Conservation (phyloP, 2,113 vertebrate genomes). For the Pterocles gutturalis region DNA sequence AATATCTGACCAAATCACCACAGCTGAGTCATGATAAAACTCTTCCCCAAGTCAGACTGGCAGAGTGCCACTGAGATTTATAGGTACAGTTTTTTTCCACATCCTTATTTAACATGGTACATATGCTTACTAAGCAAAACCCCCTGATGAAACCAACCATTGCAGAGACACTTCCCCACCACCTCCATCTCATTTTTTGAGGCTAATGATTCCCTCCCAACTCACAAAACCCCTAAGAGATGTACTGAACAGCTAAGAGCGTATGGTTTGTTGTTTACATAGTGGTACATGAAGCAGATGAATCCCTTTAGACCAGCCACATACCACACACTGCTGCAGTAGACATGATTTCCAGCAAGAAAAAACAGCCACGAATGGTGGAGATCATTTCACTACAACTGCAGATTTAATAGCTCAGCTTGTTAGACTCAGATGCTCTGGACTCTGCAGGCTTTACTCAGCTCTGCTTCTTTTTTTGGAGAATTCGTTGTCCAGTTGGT, state of each 20-base stretch:
- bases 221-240: not conserved
- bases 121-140: constrained; percentile 7
- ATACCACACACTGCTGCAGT: not conserved
- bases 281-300: not conserved
- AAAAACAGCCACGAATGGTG: not conserved
- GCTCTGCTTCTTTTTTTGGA: not conserved
- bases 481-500: not conserved
- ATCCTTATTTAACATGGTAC: not conserved
- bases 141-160: not conserved
- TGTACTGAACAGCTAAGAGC: not conserved
- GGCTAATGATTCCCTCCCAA: not conserved
- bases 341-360: not conserved
- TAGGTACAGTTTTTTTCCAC: not conserved
- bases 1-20: not conserved
- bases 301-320: not conserved
- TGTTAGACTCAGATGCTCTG: not conserved
- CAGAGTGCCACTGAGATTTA: not conserved
- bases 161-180: not conserved
- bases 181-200: not conserved
- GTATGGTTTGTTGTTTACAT: constrained; percentile 12
- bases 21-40: not conserved
- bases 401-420: not conserved
- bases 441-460: not conserved
- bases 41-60: not conserved
- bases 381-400: not conserved